Evolutionary conservation across 2,113 vertebrate genomes (phyloP).

Genomic region (Bos javanicus): DNA sequence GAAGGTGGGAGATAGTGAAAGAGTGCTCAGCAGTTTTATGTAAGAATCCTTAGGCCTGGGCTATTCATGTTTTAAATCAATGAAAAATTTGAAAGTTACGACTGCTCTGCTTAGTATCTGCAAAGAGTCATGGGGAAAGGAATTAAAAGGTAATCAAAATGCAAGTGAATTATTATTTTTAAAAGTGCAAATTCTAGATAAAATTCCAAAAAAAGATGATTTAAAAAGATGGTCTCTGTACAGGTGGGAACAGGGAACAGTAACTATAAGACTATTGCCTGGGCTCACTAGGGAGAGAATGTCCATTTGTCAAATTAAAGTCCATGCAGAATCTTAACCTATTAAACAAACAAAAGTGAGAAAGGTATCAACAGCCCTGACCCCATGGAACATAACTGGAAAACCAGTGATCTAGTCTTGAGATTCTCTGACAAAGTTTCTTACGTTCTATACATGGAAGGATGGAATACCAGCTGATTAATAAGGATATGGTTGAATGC

Average conservation of each 20-base stretch:
- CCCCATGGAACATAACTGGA: not conserved
- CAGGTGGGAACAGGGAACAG: not conserved
- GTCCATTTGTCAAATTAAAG: not conserved
- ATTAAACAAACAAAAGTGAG: not conserved
- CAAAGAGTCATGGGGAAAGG: not conserved
- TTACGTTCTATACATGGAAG: not conserved
- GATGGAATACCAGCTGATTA: not conserved
- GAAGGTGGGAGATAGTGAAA: not conserved
- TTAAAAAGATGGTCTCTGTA: constrained; percentile 25
- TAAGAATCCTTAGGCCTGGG: not conserved
- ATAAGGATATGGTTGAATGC: not conserved
- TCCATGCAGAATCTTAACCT: not conserved
- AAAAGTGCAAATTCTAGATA: constrained; percentile 20
- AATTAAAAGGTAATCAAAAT: constrained; percentile 33
- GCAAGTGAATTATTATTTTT: not conserved
- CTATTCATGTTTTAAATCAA: not conserved
- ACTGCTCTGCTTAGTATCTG: not conserved
- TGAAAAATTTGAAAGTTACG: not conserved
- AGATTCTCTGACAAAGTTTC: not conserved
- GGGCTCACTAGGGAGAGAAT: not conserved
- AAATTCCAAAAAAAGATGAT: constrained; percentile 23
- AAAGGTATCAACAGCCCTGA: not conserved
- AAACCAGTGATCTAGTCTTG: not conserved
- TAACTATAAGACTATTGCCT: not conserved
- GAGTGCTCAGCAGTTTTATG: not conserved